Base-by-base conservation (phyloP, 1,140 invertebrate species). In the Megathymus violae region DNA sequence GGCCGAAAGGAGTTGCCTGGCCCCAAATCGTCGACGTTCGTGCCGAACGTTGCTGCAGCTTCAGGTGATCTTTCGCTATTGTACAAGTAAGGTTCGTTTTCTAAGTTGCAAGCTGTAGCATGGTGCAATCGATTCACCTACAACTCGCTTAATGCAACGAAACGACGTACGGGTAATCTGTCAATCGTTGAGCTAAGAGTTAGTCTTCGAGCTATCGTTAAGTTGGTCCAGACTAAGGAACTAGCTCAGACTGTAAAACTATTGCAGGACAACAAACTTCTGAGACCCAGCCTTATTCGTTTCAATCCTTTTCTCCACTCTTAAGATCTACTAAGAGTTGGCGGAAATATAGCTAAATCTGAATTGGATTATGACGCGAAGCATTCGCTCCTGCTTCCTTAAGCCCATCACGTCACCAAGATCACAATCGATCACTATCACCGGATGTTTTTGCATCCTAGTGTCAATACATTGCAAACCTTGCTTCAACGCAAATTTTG, bases 401-500 rank as follows among this genome's bases (percentile, higher is more conserved):
- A 36, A n/a, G 34, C 10, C n/a, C 34, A 36, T 36, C 34, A 36
- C 4, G 34, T 36, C 34, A 36, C 34, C 1, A 36, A n/a, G n/a
- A 11, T 36, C 10, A 2, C 11, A 11, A 36, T 36, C n/a, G 34
- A 36, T 36, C n/a, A 36, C 11, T 36, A 36, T 36, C 34, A 36
- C 11, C 34, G n/a, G 1, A 11, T 36, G 10, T 36, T 36, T 36
- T 4, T 36, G n/a, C 34, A 36, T 36, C 34, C 34, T 11, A n/a
- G 34, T 36, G 34, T 36, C 1, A 36, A 36, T 11, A 36, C 34
- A 1, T 36, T 36, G 34, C 34, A 36, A 7, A 36, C n/a, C 2
- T 36, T 36, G 34, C 34, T 36, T 36, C 34, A 36, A 36, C 34
- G 34, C 34, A 36, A 36, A 36, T 36, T 36, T 11, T 36, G 34